Conservation (phyloP, 2,113 vertebrate species). For the Hemiprocne comata region DNA sequence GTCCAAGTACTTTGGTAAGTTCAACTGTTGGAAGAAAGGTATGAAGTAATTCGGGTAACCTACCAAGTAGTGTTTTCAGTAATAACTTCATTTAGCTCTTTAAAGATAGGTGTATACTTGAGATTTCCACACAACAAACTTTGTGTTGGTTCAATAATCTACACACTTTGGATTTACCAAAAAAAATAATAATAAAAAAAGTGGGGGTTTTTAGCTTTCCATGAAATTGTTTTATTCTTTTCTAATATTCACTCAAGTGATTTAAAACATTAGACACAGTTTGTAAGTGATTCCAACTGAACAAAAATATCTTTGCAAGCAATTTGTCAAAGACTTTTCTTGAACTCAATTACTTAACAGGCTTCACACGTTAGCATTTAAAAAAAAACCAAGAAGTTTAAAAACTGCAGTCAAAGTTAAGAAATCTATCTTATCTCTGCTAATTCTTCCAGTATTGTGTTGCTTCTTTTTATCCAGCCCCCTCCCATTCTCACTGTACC, state of each 20-base stretch:
- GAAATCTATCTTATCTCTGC: neutral
- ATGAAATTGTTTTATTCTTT: neutral
- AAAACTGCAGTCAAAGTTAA: neutral
- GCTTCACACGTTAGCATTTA: neutral
- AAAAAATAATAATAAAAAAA: neutral
- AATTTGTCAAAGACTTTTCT: neutral
- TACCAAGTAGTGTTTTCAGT: neutral
- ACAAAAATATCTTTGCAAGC: neutral
- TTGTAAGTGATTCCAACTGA: neutral
- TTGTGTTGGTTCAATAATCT: neutral
- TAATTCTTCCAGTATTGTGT: neutral
- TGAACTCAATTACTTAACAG: neutral
- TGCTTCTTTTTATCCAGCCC: neutral
- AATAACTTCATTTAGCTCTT: neutral
- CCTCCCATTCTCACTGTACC: neutral
- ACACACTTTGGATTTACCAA: accelerated
- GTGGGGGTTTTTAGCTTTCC: neutral
- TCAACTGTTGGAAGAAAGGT: neutral
- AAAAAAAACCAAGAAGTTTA: neutral
- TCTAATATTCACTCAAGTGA: neutral
- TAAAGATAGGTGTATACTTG: neutral
- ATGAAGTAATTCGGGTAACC: neutral
- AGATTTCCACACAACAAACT: neutral
- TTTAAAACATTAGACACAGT: neutral
- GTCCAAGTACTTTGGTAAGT: neutral